A percentile compares a stretch with the other conserved stretches of the same genome.
Evolutionary conservation across 2,113 vertebrate genomes (phyloP).

Genomic region (Lycaon pictus): DNA sequence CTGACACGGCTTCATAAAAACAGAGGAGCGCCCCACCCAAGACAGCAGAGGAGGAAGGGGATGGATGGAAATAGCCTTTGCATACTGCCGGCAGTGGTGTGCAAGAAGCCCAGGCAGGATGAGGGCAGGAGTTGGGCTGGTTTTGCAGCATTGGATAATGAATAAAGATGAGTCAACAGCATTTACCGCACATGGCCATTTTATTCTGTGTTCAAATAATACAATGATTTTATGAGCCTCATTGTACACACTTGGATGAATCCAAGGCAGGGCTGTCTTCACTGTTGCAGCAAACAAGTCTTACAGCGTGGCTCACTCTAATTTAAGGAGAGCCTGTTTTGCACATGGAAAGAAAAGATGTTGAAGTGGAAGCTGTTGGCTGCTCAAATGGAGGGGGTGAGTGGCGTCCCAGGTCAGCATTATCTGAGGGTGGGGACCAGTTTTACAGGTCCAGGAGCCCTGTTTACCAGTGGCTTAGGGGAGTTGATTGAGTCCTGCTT

Average conservation of each 20-base stretch:
- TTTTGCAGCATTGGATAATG: not conserved
- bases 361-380: not conserved
- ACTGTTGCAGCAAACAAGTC: not conserved
- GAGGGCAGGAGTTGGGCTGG: not conserved
- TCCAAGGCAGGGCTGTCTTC: not conserved
- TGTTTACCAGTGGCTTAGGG: not conserved
- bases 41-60: no score
- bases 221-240: slow-evolving; percentile 34
- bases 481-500: not conserved
- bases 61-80: no score
- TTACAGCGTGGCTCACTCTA: not conserved
- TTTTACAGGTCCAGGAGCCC: not conserved
- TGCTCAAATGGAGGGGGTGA: not conserved
- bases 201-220: slow-evolving; percentile 67
- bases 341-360: not conserved
- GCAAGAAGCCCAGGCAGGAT: not conserved
- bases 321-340: not conserved
- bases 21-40: not conserved
- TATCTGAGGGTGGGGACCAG: not conserved
- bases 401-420: not conserved
- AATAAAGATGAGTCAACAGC: not conserved
- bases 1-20: not conserved
- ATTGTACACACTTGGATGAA: not conserved
- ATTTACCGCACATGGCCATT: not conserved
- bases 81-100: not conserved